Conservation (phyloP, 1,140 invertebrate genomes). For the Eupristina koningsbergeri region DNA sequence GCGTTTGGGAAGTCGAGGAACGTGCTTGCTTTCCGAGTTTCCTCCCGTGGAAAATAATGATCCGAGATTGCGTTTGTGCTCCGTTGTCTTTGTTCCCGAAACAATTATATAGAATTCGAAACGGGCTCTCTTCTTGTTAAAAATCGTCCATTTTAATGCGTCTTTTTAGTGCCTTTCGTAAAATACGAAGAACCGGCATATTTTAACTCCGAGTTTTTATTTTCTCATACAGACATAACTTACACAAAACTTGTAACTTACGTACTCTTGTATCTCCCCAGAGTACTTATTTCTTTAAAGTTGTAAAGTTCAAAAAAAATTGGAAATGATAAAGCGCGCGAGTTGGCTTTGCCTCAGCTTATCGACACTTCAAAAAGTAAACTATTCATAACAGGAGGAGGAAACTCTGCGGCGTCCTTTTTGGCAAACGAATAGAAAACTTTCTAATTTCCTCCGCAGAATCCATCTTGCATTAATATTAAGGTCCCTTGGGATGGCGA, state of each 20-base stretch:
- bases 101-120: background rate
- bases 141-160: background rate
- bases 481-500: too few relatives aligned
- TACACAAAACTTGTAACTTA: background rate
- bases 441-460: too few relatives aligned
- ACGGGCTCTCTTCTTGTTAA: background rate
- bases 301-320: background rate
- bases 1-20: too few relatives aligned
- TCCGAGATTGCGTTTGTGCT: too few relatives aligned
- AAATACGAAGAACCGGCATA: background rate
- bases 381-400: too few relatives aligned
- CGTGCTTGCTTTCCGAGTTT: conserved; percentile 74
- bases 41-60: conserved; percentile 57
- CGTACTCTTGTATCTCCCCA: background rate
- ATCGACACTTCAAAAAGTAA: too few relatives aligned
- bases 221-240: background rate
- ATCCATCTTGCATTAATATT: too few relatives aligned
- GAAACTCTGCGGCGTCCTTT: too few relatives aligned
- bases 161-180: background rate
- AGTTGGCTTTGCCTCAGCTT: background rate
- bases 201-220: background rate
- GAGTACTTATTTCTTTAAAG: background rate
- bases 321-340: background rate
- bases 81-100: background rate
- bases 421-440: too few relatives aligned